Percentiles rank a stretch among this genome's conserved stretches.
These are phyloP conservation scores for Drosophila bunnanda DNA, from an alignment of 2,888 invertebrate genomes.

Conservation along the genomic window DNA sequence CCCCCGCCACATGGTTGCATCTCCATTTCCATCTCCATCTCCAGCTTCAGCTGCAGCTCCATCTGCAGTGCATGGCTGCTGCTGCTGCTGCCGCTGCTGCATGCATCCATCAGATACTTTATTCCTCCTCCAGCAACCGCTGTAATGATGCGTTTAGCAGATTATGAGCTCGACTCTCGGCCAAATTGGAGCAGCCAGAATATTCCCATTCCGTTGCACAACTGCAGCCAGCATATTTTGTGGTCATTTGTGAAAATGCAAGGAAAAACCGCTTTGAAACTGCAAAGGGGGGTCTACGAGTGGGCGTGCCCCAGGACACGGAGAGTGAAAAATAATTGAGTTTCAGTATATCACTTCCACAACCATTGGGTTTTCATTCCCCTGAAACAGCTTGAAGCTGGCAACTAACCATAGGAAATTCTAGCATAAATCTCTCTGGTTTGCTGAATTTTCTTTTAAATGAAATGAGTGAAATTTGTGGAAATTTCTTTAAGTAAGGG, in stretches of 20 bases:
- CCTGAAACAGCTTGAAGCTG: neutral
- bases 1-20: conserved; percentile 17
- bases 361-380: neutral
- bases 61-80: neutral
- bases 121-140: conserved; percentile 30
- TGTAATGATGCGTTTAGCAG: conserved; percentile 77
- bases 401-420: neutral
- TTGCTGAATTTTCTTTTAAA: neutral
- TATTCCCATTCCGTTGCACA: conserved; percentile 10
- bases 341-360: conserved; percentile 4
- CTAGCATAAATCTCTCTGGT: neutral
- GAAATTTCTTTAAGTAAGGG: neutral
- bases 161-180: conserved; percentile 58
- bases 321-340: conserved; percentile 18
- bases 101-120: conserved; percentile 34
- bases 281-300: neutral
- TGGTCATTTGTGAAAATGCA: conserved; percentile 29
- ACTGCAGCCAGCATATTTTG: conserved; percentile 24
- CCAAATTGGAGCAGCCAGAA: conserved; percentile 39
- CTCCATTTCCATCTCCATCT: neutral
- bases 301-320: conserved; percentile 32
- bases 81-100: neutral
- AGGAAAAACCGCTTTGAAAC: conserved; percentile 3
- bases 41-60: neutral
- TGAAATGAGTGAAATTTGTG: neutral